Evolutionary conservation across 30 jellyfish, hydroid and myxozoan species (phyloP), one percentile per base, ranked within the genome.

Genomic region (Cassiopea andromeda): DNA sequence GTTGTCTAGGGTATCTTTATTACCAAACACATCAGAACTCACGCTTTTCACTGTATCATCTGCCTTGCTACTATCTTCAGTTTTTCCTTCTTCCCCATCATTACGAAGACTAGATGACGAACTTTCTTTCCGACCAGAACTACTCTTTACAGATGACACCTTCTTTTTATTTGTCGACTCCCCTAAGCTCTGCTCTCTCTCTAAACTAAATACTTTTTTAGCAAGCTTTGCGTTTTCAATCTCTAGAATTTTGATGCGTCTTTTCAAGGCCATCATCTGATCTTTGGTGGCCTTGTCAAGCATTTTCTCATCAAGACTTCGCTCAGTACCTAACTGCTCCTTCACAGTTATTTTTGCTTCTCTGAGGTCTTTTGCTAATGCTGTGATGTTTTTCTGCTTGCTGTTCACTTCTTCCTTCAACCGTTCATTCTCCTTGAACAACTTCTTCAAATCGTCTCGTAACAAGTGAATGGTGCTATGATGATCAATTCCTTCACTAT

Each of bases 381-480:
- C 95, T 19, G 94, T 88, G 73, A 96, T 96, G 61, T 69, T 85
- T 64, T 88, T 78, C 60, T 96, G 98, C 60, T 93, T 91, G 46
- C 70, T 48, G 54, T 80, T 61, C 48, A 90, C 57, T 44, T 96
- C 98, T 57, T 92, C 87, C 74, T 96, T 96, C 73, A 96, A 77
- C 59, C 89, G 93, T 49, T 97, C 97, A 69, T 96, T 96, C 76
- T 96, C 99, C 77, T 96, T 96, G 79, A 97, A 89, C 46, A 96
- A 77, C 79, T 89, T 91, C 90, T 96, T 96, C 71, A 96, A 60
- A 60, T 96, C 99, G 77, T 96, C 99, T 75, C 99, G 81, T 16
- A 96, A 87, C 98, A 96, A 81, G 81, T 96, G 99, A 18, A 96
- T 96, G 17, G 99, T 96, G 45, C 99, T 98, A 44, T 91, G 97